Evolutionary conservation across 1,140 invertebrate species (phyloP), one percentile per base, ranked within the genome.

Genomic region (Rhagoletis zephyria): DNA sequence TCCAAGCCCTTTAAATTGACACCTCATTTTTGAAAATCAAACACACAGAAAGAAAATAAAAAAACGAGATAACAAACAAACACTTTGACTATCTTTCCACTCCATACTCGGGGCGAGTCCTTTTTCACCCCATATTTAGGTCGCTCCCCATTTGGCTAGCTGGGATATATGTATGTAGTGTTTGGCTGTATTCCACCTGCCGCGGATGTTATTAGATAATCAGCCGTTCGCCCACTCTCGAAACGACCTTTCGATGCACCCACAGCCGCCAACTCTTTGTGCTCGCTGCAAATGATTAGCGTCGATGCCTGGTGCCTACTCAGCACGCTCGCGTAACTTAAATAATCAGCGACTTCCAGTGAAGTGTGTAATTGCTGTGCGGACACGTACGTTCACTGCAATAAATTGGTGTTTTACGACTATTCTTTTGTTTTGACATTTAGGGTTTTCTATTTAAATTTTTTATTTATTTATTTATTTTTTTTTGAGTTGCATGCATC

Each of bases 381-480:
- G 59, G 74, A 81, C 74, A 81, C 74, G 74, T 81, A 81, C 74
- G 16, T 30, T 19, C 14, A 81, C 48, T 30, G n/a, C 48, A 51
- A 81, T 81, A 81, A 81, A 81, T 81, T 16, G 48, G 74, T 81
- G 67, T 45, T 74, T 74, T 74, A 74, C 40, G 67, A 74, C 7
- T 45, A 48, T 74, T 74, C 67, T 74, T 74, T 74, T 74, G 67
- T 74, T 45, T 74, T 48, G 42, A 14, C 10, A 48, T 30, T 74
- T 74, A 74, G 45, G 45, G 10, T 56, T 30, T 56, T 56, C 5
- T 56, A 56, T 56, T 56, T 56, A 7, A 56, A 63, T 63, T 63
- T 63, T 63, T 63, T n/a, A 10, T 42, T 67, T 9, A 14, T 74
- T 45, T 74, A 40, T 67, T 67, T 67, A 10, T 67, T 30, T 74